phyloP scores from a whole-genome alignment of 2,113 vertebrate species.

The Nerophis ophidion region DNA sequence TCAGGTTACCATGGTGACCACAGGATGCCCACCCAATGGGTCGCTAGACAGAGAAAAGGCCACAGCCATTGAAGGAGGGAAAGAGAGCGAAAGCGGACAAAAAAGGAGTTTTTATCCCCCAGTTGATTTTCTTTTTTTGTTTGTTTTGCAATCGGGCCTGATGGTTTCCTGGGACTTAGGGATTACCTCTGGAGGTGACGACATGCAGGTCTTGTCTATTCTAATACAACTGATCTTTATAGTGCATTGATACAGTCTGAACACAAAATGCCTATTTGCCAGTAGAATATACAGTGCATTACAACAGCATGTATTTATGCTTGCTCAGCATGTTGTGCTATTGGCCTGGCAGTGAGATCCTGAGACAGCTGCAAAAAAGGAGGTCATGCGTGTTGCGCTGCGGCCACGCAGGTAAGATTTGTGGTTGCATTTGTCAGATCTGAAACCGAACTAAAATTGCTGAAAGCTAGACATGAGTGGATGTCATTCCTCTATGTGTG shows the following conservation, averaged over 20 bases:
- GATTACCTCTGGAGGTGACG: slow-evolving; percentile 45
- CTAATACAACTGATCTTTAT: slow-evolving; percentile 21
- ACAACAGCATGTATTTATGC: not conserved
- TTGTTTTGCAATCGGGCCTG: slow-evolving; percentile 37
- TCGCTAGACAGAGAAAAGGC: slow-evolving; percentile 50
- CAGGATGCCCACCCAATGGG: slow-evolving; percentile 59
- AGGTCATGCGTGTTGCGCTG: slow-evolving; percentile 55
- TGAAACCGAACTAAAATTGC: not conserved
- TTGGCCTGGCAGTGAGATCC: slow-evolving; percentile 40
- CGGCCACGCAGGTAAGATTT: slow-evolving; percentile 63
- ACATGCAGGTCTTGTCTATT: slow-evolving; percentile 21
- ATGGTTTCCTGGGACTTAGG: slow-evolving; percentile 30
- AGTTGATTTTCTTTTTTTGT: slow-evolving; percentile 42
- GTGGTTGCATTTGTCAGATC: not conserved
- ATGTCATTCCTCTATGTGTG: slow-evolving; percentile 27
- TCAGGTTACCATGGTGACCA: slow-evolving; percentile 65
- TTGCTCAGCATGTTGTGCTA: slow-evolving; percentile 5
- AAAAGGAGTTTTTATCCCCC: slow-evolving; percentile 29
- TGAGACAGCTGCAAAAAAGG: slow-evolving; percentile 12
- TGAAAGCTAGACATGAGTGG: not conserved
- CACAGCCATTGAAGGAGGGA: slow-evolving; percentile 46
- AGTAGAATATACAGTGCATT: not conserved
- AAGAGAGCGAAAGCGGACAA: slow-evolving; percentile 48
- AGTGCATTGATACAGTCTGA: slow-evolving; percentile 4
- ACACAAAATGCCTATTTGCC: not conserved